Evolutionary conservation across 1,140 invertebrate genomes (phyloP).

Genomic region (Campodea augens): DNA sequence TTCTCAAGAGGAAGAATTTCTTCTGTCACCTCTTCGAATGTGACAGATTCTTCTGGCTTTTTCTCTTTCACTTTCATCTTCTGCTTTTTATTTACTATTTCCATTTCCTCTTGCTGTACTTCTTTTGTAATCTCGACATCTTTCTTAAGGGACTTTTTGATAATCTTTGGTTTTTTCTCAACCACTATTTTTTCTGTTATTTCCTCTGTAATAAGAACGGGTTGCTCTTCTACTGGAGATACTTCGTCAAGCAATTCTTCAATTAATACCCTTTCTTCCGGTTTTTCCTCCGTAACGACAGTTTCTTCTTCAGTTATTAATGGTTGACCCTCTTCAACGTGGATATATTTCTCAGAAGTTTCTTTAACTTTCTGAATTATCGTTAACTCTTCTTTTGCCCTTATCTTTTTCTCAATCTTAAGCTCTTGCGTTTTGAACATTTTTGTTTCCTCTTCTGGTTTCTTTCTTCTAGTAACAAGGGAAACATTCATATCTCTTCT

Average conservation of each 20-base stretch:
- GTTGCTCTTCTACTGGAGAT: too few species aligned
- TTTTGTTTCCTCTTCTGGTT: slow-evolving; percentile 5
- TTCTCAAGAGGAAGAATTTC: slow-evolving; percentile 10
- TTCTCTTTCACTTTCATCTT: slow-evolving; percentile 7
- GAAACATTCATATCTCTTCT: neutral
- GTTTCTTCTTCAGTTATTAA: slow-evolving; percentile 8
- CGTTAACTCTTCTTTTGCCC: slow-evolving; percentile 7
- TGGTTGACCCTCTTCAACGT: too few species aligned
- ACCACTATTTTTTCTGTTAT: slow-evolving; percentile 7
- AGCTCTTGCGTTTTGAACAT: neutral
- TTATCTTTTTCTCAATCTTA: slow-evolving; percentile 8
- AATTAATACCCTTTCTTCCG: slow-evolving; percentile 9
- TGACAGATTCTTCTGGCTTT: slow-evolving; percentile 9
- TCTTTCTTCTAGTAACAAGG: neutral
- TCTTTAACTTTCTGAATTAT: neutral
- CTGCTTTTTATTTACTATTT: slow-evolving; percentile 6
- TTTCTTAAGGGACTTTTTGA: slow-evolving; percentile 7
- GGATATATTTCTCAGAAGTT: neutral
- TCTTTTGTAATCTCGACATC: slow-evolving; percentile 9
- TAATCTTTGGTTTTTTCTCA: slow-evolving; percentile 10
- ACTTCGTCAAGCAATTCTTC: too few species aligned
- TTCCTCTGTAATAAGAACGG: slow-evolving; percentile 9
- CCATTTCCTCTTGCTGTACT: slow-evolving; percentile 3
- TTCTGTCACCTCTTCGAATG: slow-evolving; percentile 8
- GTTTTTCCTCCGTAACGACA: slow-evolving; percentile 7